These are phyloP conservation scores for Augiades crinisus DNA, from an alignment of 2,888 invertebrate genomes.

Conservation along the genomic window DNA sequence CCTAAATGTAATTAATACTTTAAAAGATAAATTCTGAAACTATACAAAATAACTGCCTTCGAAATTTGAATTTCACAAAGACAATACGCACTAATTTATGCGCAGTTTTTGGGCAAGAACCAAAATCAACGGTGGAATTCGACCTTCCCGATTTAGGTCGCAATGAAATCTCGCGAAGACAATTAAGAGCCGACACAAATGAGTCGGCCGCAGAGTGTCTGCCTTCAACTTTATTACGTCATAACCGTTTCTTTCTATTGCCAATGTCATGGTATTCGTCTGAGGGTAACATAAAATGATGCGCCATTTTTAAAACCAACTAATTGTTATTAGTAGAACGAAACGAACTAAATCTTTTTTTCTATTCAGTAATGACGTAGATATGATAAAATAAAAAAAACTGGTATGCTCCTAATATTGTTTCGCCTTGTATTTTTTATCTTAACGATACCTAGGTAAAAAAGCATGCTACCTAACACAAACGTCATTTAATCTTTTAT, in stretches of 20 bases:
- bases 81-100: slow-evolving; percentile 1
- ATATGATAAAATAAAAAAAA: too few relatives aligned
- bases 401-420: too few relatives aligned
- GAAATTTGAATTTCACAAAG: neutral
- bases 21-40: too few relatives aligned
- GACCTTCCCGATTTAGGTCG: slow-evolving; percentile 48
- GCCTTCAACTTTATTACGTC: slow-evolving; percentile 41
- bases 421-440: neutral
- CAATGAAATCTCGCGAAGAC: slow-evolving; percentile 56
- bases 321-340: slow-evolving; percentile 7
- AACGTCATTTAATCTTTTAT: slow-evolving; percentile 28
- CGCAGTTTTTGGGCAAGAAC: slow-evolving; percentile 6
- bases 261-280: slow-evolving; percentile 23
- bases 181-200: slow-evolving; percentile 55
- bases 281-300: slow-evolving; percentile 12
- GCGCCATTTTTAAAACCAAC: slow-evolving; percentile 6
- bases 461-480: neutral
- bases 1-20: too few relatives aligned
- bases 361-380: too few relatives aligned
- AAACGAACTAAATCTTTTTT: neutral
- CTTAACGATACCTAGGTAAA: too few relatives aligned
- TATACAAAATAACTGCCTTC: too few relatives aligned
- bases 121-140: slow-evolving; percentile 36
- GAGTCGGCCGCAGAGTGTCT: slow-evolving; percentile 39
- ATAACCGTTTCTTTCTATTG: slow-evolving; percentile 41